Base-by-base conservation (phyloP, 2,797 vertebrate genomes). In the Microhierax caerulescens region DNA sequence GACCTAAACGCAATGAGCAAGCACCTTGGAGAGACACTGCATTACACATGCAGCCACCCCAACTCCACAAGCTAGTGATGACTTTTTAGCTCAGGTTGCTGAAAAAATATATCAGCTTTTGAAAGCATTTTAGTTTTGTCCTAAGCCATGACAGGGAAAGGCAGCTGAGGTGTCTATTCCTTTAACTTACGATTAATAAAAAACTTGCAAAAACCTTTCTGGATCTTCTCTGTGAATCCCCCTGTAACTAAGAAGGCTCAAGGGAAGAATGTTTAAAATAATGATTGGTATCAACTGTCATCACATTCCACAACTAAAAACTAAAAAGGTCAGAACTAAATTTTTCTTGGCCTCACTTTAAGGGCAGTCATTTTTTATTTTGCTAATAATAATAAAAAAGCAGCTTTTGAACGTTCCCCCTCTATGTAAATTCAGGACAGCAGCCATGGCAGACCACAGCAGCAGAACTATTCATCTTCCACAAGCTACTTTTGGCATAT, bases 291-390 rank as follows among this genome's bases (percentile, higher is more conserved):
- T 98, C 97, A 95, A 97, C 96, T 93, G 94, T 97, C 97, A 97
- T 96, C 97, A 97, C 96, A 97, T 97, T 97, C 98, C 96, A 96
- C 90, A 96, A 97, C 95, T 83, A 8, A 97, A 96, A 97, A 96
- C 94, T 96, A 91, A 95, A 97, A 97, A 97, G 97, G 97, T 97
- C 97, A 97, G 88, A 86, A 67, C 67, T 94, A 92, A 80, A 90
- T 97, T 97, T 98, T 96, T 97, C 97, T 97, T 97, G 98, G 98
- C 98, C 95, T 94, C 81, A 89, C 95, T 97, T 97, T 96, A 94
- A 84, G 97, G 96, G 96, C 94, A 95, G 70, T 94, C 86, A 93
- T 97, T 97, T 97, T 98, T 97, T 97, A 97, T 97, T 97, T 98
- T 96, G 96, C 85, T 97, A 96, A 96, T 97, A 97, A 97, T 92